phyloP scores from a whole-genome alignment of 2,113 vertebrate genomes.

The Pseudopipra pipra region DNA sequence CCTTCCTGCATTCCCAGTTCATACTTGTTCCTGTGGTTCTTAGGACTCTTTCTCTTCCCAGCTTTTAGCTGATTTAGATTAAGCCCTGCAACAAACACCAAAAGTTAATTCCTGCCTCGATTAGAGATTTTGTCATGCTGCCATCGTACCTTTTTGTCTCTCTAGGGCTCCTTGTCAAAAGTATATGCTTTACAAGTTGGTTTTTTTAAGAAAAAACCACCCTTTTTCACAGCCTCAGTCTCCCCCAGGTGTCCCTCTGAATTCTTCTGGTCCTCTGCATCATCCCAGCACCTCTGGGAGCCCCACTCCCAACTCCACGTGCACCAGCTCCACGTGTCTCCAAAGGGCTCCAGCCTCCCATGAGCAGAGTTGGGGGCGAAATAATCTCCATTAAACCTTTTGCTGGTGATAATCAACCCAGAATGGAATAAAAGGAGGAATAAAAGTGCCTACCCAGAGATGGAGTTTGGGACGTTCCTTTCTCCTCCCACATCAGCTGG shows the following conservation, averaged over 20 bases:
- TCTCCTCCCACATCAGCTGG: neutral
- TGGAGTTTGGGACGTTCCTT: neutral
- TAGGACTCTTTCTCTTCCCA: neutral
- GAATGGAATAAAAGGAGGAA: accelerated
- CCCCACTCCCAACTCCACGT: accelerated
- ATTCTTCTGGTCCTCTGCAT: neutral
- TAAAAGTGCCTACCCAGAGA: neutral
- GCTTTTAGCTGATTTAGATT: constrained; percentile 6
- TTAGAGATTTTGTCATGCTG: neutral
- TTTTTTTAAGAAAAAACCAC: accelerated
- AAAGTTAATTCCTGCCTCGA: constrained; percentile 3
- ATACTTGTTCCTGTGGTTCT: constrained; percentile 11
- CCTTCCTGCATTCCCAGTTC: neutral
- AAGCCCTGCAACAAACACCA: constrained; percentile 15
- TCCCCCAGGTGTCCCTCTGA: neutral
- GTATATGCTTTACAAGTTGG: neutral
- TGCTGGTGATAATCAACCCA: neutral
- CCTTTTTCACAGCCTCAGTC: neutral
- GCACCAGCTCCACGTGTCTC: accelerated
- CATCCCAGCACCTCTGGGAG: neutral
- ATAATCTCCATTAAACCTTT: neutral
- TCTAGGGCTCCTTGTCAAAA: neutral
- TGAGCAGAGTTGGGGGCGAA: neutral
- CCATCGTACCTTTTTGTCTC: neutral
- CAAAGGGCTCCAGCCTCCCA: neutral